phyloP scores from a whole-genome alignment of 2,113 vertebrate species.

The Antennarius striatus region DNA sequence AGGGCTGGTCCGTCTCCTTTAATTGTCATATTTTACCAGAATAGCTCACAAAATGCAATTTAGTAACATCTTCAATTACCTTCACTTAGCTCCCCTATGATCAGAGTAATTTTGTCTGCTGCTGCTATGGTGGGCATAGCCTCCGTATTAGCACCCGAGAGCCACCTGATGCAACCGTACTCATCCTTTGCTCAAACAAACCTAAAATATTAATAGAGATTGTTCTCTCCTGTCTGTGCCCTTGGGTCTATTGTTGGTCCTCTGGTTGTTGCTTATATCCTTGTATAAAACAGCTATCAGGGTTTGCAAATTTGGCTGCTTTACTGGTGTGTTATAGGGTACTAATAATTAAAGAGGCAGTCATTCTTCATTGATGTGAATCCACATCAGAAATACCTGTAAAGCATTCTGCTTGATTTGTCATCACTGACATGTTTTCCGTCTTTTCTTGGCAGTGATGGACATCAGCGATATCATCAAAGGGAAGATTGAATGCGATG shows the following conservation, averaged over 20 bases:
- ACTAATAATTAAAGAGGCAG: not conserved
- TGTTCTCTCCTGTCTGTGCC: not conserved
- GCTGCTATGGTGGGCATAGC: constrained; percentile 10
- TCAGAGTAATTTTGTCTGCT: constrained; percentile 6
- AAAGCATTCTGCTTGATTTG: constrained; percentile 19
- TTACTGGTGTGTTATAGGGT: not conserved
- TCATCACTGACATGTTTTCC: constrained; percentile 31
- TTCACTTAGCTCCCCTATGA: constrained; percentile 13
- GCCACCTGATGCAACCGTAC: not conserved
- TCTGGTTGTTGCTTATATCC: not conserved
- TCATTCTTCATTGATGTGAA: constrained; percentile 12
- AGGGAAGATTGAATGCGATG: constrained; percentile 93
- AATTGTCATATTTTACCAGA: not conserved
- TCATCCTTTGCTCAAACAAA: constrained; percentile 17
- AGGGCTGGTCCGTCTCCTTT: not conserved
- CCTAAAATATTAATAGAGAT: constrained; percentile 21
- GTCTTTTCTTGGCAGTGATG: constrained; percentile 85
- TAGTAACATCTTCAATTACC: constrained; percentile 1
- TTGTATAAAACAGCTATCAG: not conserved
- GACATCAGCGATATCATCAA: constrained; percentile 98
- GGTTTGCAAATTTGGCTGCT: not conserved
- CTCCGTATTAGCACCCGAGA: constrained; percentile 4
- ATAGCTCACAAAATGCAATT: constrained; percentile 1
- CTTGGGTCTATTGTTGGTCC: not conserved
- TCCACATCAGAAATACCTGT: not conserved